Conservation (phyloP, 2,888 invertebrate species). For the Erebia aethiops region DNA sequence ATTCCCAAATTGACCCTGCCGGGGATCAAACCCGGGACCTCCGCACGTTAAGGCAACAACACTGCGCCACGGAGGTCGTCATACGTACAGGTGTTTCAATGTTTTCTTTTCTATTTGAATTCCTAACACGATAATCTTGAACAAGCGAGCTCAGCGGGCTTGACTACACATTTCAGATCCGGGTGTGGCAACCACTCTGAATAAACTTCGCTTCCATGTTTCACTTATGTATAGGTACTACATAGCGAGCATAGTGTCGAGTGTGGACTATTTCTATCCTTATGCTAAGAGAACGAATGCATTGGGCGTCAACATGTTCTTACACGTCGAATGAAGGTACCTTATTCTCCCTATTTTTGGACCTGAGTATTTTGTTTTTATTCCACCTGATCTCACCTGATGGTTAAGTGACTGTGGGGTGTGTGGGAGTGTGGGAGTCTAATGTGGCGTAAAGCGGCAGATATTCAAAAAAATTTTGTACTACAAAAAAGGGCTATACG, state of each 20-base stretch:
- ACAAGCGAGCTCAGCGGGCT: conserved; percentile 18
- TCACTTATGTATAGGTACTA: conserved; percentile 17
- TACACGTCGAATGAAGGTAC: neutral
- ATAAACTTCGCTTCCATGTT: conserved; percentile 10
- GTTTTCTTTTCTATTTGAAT: conserved; percentile 5
- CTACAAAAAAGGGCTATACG: too few relatives aligned
- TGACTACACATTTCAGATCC: conserved; percentile 19
- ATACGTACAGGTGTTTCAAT: neutral
- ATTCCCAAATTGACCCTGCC: too few relatives aligned
- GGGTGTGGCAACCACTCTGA: conserved; percentile 16
- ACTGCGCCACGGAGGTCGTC: too few relatives aligned
- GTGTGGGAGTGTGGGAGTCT: too few relatives aligned
- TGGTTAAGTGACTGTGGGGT: too few relatives aligned
- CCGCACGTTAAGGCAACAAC: too few relatives aligned
- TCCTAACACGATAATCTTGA: conserved; percentile 14
- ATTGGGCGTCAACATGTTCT: neutral
- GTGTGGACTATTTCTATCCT: conserved; percentile 17
- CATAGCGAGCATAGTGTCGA: conserved; percentile 5
- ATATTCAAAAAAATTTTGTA: too few relatives aligned
- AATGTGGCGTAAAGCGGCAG: too few relatives aligned
- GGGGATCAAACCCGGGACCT: too few relatives aligned
- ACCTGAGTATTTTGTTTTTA: neutral
- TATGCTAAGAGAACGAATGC: neutral
- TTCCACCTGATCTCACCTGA: too few relatives aligned
- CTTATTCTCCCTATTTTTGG: neutral